Evolutionary conservation across 1,140 invertebrate genomes (phyloP), one percentile per base, ranked within the genome.

Genomic region (Macrostomum lignano): DNA sequence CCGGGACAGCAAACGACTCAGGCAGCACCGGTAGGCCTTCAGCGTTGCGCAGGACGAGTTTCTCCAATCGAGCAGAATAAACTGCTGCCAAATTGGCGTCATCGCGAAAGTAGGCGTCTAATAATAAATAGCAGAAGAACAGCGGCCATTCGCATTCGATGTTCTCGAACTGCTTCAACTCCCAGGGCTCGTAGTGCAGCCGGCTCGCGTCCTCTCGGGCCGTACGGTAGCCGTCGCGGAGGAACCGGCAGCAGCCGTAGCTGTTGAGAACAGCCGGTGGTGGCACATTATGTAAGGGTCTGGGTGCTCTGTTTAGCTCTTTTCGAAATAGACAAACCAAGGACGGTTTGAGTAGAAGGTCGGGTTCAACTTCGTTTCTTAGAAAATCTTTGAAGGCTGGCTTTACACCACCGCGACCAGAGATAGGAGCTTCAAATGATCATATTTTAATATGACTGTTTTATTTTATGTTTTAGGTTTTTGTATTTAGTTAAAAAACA

Each of bases 91-190:
- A 33, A 10, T 33, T 24, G 4, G 4, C 9, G 10, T 33, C 72
- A 17, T 71, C 73, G 66, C 73, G 71, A 58, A 94, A 98, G 43
- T 75, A 72, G 46, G 73, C 74, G 58, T 96, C 84, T 9, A 98
- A 57, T 38, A 91, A 72, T 21, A 94, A 62, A 47, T 91, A 93
- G 48, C 82, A 91, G 53, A 77, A 86, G 55, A 98, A 98, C 34
- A 98, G 49, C 3, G 91, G 91, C 88, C 91, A 98, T 63, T 98
- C 84, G 60, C 86, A 94, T 62, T 98, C 91, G 46, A 98, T 94
- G 42, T 88, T 79, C 58, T 98, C 88, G 67, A 98, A 98, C 66
- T 84, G 75, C 54, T 81, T 68, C 24, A 98, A 58, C 51, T 98
- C 91, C 71, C 76, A 84, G 15, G 84, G 84, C 52, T 94, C 84